phyloP scores from a whole-genome alignment of 2,797 vertebrate species.

The Salmo trutta region DNA sequence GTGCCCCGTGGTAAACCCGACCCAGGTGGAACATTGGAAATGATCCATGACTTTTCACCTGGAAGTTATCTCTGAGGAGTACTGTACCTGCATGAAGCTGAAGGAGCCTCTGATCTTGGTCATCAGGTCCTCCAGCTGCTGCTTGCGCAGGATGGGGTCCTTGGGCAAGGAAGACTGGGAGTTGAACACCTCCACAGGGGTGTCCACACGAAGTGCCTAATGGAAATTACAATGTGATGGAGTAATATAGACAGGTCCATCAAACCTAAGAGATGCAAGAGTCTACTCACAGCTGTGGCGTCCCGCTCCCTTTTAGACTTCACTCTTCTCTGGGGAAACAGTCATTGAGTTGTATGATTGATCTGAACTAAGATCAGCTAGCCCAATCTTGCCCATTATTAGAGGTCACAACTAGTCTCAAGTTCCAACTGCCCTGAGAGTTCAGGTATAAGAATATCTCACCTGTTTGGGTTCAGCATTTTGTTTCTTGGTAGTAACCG shows the following conservation, averaged over 20 bases:
- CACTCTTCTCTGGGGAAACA: constrained; percentile 75
- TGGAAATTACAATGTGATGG: neutral
- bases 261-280: neutral
- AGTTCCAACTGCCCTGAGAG: neutral
- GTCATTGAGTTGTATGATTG: neutral
- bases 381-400: too few species aligned
- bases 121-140: constrained; percentile 90
- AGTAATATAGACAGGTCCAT: neutral
- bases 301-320: constrained; percentile 65
- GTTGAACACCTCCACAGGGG: constrained; percentile 79
- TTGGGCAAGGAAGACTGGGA: constrained; percentile 82
- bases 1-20: neutral
- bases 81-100: constrained; percentile 91
- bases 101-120: constrained; percentile 91
- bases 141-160: constrained; percentile 86
- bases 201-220: constrained; percentile 72
- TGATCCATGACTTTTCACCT: neutral
- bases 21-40: neutral
- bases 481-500: constrained; percentile 68
- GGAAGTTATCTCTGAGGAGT: neutral
- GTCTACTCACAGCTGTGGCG: constrained; percentile 70
- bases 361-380: neutral
- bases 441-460: constrained; percentile 27
- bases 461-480: constrained; percentile 82
- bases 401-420: too few species aligned